Conservation (phyloP, 2,888 invertebrate genomes). For the Drosophila parthenogenetica region DNA sequence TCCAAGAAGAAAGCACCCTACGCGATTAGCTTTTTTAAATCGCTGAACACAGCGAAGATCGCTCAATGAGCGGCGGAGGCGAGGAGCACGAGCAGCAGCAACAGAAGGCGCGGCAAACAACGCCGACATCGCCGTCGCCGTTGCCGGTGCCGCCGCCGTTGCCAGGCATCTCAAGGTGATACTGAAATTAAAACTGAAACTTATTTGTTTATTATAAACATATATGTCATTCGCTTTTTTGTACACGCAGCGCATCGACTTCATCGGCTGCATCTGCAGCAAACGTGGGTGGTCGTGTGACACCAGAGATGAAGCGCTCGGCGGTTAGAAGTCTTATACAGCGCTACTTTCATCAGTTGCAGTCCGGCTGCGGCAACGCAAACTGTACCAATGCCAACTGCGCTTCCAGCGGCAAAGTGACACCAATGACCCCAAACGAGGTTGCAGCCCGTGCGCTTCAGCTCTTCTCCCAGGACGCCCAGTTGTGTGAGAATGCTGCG, state of each 20-base stretch:
- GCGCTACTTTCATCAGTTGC: conserved; percentile 96
- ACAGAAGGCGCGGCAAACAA: conserved; percentile 52
- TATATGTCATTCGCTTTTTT: neutral
- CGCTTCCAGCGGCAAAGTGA: conserved; percentile 95
- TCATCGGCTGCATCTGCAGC: conserved; percentile 45
- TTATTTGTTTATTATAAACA: neutral
- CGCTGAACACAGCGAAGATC: conserved; percentile 30
- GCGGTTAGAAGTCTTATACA: conserved; percentile 95
- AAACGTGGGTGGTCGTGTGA: conserved; percentile 46
- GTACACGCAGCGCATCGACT: conserved; percentile 53
- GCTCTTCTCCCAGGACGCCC: conserved; percentile 93
- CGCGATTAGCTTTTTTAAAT: conserved; percentile 29
- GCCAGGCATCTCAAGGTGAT: conserved; percentile 42
- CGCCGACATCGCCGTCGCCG: conserved; percentile 30
- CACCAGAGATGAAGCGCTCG: conserved; percentile 89
- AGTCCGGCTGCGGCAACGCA: conserved; percentile 96
- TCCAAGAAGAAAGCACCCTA: conserved; percentile 18
- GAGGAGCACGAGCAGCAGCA: conserved; percentile 55
- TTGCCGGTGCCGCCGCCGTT: conserved; percentile 31
- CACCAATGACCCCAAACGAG: conserved; percentile 92
- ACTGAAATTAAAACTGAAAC: neutral
- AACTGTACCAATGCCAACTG: conserved; percentile 94
- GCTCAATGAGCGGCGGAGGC: conserved; percentile 65
- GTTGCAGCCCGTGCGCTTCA: conserved; percentile 96
- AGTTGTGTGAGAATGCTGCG: conserved; percentile 89